Percentiles rank a stretch among this genome's conserved stretches.
phyloP scores from a whole-genome alignment of 1,140 invertebrate species.

The Orius laevigatus region DNA sequence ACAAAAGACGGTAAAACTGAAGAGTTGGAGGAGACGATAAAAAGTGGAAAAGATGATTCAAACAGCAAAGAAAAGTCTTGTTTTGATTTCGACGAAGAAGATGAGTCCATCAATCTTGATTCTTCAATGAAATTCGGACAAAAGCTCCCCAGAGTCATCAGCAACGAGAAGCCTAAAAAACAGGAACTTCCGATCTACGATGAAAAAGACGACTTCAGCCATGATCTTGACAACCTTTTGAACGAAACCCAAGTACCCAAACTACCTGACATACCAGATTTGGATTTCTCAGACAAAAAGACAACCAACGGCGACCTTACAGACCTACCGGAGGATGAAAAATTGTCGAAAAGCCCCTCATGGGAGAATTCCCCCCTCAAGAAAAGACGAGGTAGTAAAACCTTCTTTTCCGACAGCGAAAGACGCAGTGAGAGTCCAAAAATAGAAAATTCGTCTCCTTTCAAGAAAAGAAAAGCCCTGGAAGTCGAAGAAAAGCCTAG shows the following conservation, averaged over 20 bases:
- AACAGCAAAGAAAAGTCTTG: slow-evolving; percentile 21
- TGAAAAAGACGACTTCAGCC: slow-evolving; percentile 28
- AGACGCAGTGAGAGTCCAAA: too few species aligned
- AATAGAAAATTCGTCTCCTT: too few species aligned
- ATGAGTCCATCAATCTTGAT: slow-evolving; percentile 12
- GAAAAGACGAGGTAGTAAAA: too few species aligned
- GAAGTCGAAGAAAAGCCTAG: too few species aligned
- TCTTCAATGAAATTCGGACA: slow-evolving; percentile 27
- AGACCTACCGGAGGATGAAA: background rate
- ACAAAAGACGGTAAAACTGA: slow-evolving; percentile 21
- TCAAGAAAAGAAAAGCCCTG: too few species aligned
- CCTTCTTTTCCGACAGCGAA: too few species aligned
- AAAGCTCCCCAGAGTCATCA: slow-evolving; percentile 31
- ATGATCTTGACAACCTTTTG: slow-evolving; percentile 35
- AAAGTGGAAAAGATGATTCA: slow-evolving; percentile 18
- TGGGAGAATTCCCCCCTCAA: too few species aligned
- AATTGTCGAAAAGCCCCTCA: background rate
- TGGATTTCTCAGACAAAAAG: background rate
- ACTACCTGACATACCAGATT: slow-evolving; percentile 25
- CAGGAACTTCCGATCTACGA: slow-evolving; percentile 22
- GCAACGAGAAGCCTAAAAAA: slow-evolving; percentile 19
- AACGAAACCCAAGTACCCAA: slow-evolving; percentile 36
- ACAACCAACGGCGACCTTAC: background rate
- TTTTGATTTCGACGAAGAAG: slow-evolving; percentile 33
- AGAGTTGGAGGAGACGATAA: slow-evolving; percentile 27